A percentile compares a stretch with the other conserved stretches of the same genome.
phyloP scores from a whole-genome alignment of 1,140 invertebrate genomes.

The Oncopodura yosiiana region DNA sequence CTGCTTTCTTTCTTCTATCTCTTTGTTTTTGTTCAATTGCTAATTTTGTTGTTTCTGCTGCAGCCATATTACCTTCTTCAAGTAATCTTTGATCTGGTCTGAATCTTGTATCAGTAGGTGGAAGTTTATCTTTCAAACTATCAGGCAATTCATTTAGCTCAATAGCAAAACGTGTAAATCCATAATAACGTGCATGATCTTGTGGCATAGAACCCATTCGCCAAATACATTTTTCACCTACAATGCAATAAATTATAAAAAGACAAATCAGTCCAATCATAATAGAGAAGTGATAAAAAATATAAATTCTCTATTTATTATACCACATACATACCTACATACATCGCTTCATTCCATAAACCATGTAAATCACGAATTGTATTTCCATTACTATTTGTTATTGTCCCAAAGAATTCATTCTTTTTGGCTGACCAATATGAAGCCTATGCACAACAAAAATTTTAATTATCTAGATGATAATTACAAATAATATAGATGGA shows the following conservation, averaged over 20 bases:
- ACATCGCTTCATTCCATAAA: slow-evolving; percentile 71
- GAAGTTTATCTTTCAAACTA: slow-evolving; percentile 52
- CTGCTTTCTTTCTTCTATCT: slow-evolving; percentile 52
- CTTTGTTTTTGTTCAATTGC: slow-evolving; percentile 58
- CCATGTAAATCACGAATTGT: slow-evolving; percentile 58
- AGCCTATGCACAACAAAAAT: slow-evolving; percentile 43
- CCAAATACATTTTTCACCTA: slow-evolving; percentile 64
- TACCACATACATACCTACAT: slow-evolving; percentile 63
- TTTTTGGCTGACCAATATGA: slow-evolving; percentile 68
- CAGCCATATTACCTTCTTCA: slow-evolving; percentile 63
- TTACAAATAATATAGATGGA: neutral
- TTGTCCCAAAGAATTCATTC: slow-evolving; percentile 63
- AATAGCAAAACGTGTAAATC: slow-evolving; percentile 74
- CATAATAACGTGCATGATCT: slow-evolving; percentile 70
- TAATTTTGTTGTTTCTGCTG: slow-evolving; percentile 60
- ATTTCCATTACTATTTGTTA: slow-evolving; percentile 50
- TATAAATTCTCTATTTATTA: too few species aligned
- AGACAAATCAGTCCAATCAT: too few species aligned
- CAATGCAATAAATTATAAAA: too few species aligned
- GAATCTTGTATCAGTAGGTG: slow-evolving; percentile 63
- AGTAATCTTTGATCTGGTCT: slow-evolving; percentile 51
- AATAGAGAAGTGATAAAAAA: too few species aligned
- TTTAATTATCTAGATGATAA: too few species aligned
- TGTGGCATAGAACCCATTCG: slow-evolving; percentile 69
- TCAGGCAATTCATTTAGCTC: slow-evolving; percentile 69